Evolutionary conservation across 2,797 vertebrate genomes (phyloP).

Genomic region (Anguilla obscura): DNA sequence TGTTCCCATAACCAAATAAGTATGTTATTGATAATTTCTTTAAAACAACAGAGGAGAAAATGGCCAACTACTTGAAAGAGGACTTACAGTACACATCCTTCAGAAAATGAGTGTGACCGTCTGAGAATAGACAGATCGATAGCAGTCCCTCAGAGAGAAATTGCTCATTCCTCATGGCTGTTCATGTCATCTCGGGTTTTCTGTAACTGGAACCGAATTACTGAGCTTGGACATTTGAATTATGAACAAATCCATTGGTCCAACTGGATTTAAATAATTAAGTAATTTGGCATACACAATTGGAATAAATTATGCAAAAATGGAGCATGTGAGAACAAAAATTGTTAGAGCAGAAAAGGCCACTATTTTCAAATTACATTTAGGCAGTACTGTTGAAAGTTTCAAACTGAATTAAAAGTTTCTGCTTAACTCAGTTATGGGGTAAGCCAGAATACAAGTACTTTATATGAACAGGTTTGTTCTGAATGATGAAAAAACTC

Average conservation of each 20-base stretch:
- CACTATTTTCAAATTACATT: not conserved
- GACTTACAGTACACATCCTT: not conserved
- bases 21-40: not conserved
- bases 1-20: not conserved
- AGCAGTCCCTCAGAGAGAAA: not conserved
- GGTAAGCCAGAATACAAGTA: not conserved
- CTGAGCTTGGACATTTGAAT: not conserved
- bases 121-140: not conserved
- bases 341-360: not conserved
- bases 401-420: not conserved
- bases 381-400: not conserved
- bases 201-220: not conserved
- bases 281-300: not conserved
- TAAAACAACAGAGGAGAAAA: not conserved
- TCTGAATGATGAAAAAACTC: not conserved
- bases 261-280: not conserved
- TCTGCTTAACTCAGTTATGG: too few species aligned
- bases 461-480: not conserved
- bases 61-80: not conserved
- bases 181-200: not conserved
- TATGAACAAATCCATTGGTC: not conserved
- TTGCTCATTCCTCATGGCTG: not conserved
- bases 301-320: not conserved
- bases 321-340: too few species aligned
- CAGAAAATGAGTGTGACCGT: not conserved